Evolutionary conservation across 1,140 invertebrate species (phyloP).

Genomic region (Hycleus cichorii): DNA sequence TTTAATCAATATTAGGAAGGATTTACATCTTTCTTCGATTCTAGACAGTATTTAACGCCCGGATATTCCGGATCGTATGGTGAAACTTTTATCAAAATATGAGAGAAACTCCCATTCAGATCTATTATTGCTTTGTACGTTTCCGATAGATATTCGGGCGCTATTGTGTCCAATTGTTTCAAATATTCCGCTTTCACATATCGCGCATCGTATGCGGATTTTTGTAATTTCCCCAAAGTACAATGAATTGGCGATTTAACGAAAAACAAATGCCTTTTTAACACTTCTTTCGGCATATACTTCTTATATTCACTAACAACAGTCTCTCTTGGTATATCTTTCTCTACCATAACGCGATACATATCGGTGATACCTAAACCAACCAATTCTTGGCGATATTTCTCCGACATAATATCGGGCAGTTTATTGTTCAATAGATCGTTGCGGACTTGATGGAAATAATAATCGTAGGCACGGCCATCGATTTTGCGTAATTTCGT

Average conservation of each 20-base stretch:
- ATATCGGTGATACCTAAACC: constrained; percentile 80
- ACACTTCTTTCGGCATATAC: constrained; percentile 70
- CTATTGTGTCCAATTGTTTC: constrained; percentile 65
- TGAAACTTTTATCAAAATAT: constrained; percentile 57
- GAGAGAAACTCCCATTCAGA: constrained; percentile 50
- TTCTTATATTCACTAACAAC: constrained; percentile 71
- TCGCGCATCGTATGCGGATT: constrained; percentile 51
- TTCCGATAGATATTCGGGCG: constrained; percentile 73
- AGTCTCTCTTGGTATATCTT: constrained; percentile 52
- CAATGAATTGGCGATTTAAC: constrained; percentile 65
- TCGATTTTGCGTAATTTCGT: constrained; percentile 60
- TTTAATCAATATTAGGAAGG: neutral
- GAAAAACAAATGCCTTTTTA: constrained; percentile 65
- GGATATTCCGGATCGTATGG: constrained; percentile 61
- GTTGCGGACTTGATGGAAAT: constrained; percentile 72
- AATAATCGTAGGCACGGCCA: constrained; percentile 69
- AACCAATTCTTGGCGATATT: constrained; percentile 64
- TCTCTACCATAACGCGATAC: constrained; percentile 70
- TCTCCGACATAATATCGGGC: constrained; percentile 66
- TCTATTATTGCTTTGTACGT: constrained; percentile 62
- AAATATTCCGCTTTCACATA: constrained; percentile 72
- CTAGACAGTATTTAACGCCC: constrained; percentile 55
- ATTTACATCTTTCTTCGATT: constrained; percentile 53
- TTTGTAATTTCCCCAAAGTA: constrained; percentile 54
- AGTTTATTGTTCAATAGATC: constrained; percentile 75